phyloP scores from a whole-genome alignment of 2,113 vertebrate species.

The Synchiropus splendidus region DNA sequence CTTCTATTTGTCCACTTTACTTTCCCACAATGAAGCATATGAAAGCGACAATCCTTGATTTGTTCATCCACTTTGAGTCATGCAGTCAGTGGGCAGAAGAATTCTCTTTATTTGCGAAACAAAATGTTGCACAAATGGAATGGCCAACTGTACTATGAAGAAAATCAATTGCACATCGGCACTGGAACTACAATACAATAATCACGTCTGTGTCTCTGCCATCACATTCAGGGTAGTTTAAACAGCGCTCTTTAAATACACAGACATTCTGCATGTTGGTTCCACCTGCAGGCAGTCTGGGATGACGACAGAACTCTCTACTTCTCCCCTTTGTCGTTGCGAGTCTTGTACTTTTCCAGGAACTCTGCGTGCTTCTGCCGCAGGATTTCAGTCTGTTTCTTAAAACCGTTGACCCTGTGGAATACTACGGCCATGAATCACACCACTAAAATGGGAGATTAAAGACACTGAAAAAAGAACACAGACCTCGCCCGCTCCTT shows the following conservation, averaged over 20 bases:
- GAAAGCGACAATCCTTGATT: too few species aligned
- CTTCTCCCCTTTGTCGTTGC: conserved; percentile 37
- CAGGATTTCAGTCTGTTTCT: conserved; percentile 71
- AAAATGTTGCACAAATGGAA: too few species aligned
- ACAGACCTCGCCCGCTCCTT: conserved; percentile 71
- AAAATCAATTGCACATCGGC: too few species aligned
- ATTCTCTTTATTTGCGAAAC: too few species aligned
- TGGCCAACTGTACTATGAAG: too few species aligned
- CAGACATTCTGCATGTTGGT: not conserved
- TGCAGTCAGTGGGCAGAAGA: too few species aligned
- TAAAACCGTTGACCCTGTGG: conserved; percentile 65
- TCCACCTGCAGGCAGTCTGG: conserved; percentile 13
- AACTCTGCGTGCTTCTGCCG: conserved; percentile 67
- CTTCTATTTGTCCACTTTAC: too few species aligned
- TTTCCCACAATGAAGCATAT: too few species aligned
- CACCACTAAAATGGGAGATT: not conserved
- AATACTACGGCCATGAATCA: conserved; percentile 3
- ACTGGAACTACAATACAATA: too few species aligned
- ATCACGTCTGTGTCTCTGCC: too few species aligned
- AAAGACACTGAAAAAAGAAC: not conserved
- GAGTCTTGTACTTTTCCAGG: conserved; percentile 52
- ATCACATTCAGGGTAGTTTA: too few species aligned
- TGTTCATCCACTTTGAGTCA: too few species aligned
- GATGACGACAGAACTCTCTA: conserved; percentile 23
- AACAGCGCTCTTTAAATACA: not conserved